Conservation (phyloP, 2,113 vertebrate species). For the Emydura subglobosa region DNA sequence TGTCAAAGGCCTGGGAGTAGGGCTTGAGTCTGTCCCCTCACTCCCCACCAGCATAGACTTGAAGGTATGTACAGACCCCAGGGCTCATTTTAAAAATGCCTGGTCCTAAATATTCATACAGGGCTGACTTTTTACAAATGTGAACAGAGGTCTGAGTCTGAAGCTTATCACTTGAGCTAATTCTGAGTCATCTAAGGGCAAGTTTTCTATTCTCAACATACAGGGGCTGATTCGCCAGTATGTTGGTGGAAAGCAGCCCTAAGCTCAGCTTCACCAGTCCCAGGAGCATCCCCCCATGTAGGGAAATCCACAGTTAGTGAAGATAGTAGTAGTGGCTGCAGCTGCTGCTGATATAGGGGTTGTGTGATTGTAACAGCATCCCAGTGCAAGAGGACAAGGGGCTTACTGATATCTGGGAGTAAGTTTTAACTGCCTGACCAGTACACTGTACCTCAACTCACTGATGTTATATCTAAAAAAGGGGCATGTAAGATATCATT, state of each 20-base stretch:
- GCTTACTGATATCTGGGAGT: background rate
- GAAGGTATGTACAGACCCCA: background rate
- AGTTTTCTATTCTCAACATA: background rate
- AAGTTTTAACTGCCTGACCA: background rate
- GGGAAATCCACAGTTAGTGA: background rate
- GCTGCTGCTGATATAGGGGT: background rate
- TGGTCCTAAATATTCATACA: background rate
- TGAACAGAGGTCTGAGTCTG: background rate
- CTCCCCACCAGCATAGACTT: background rate
- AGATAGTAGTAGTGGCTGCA: background rate
- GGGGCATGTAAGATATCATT: background rate
- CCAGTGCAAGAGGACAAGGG: background rate
- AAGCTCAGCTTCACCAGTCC: background rate
- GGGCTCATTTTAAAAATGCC: background rate
- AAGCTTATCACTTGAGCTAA: background rate
- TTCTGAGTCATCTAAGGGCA: background rate
- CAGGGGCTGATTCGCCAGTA: background rate
- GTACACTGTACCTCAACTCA: background rate
- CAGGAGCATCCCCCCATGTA: background rate
- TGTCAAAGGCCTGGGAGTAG: rapidly evolving
- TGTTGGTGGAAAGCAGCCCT: background rate
- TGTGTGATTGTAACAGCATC: background rate
- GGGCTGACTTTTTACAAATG: background rate
- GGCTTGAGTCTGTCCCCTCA: background rate
- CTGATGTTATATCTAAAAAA: background rate